Base-by-base conservation (phyloP, 2,113 vertebrate species). In the Nematolebias whitei region DNA sequence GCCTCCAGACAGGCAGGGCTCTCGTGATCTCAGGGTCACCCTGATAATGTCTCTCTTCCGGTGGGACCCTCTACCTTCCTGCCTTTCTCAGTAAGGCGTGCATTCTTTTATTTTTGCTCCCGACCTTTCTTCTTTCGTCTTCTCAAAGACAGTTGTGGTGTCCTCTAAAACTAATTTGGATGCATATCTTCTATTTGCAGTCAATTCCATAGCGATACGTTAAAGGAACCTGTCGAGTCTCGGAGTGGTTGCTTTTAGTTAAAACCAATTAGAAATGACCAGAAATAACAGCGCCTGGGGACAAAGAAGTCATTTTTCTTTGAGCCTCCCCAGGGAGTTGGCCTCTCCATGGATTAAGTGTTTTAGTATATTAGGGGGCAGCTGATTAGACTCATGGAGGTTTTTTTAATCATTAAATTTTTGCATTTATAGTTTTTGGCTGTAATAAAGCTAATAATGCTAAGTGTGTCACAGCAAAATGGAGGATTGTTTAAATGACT, bases 251-350 rank as follows among this genome's bases (percentile, higher is more conserved):
- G 90, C 88, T 91, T 92, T 91, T 93, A 93, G 91, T 94, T 93
- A 94, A 93, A 94, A 90, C 92, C 92, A 94, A 93, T 94, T 93
- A 94, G 91, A 93, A 93, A 93, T 93, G 93, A 92, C 91, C 93
- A 93, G 91, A 93, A 94, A 93, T 94, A 94, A 93, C 92, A 93
- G 88, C 87, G 92, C 91, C 93, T 90, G 85, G 93, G 92, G 93
- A 93, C 89, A 90, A 80, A 90, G 87, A 93, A 94, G 90, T 93
- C 91, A 93, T 94, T 93, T 92, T 93, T 93, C 91, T 88, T 88
- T 92, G 81, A 87, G 87, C 89, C 70, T 91, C 93, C 89, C 92
- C 26, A 67, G 91, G 89, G 92, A 92, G 84, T 88, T 85, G 85
- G 82, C 90, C 91, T 93, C 93, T 93, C 93, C 69, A 77, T 76